Conservation (phyloP, 2,797 vertebrate species). For the Carduelis carduelis region DNA sequence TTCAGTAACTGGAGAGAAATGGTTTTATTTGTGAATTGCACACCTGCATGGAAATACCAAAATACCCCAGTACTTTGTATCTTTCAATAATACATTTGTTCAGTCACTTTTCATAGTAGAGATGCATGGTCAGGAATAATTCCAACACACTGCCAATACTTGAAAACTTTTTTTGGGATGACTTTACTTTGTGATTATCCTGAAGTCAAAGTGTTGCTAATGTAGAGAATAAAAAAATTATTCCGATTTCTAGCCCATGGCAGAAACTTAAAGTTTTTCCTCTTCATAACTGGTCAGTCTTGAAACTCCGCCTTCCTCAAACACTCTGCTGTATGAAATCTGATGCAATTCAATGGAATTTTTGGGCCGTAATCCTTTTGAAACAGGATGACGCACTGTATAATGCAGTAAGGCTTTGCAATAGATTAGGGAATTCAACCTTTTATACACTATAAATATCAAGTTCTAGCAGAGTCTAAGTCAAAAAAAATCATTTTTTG, state of each 20-base stretch:
- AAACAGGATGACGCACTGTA: neutral
- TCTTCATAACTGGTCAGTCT: neutral
- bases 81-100: neutral
- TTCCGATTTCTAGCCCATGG: neutral
- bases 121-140: neutral
- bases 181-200: neutral
- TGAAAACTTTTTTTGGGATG: neutral
- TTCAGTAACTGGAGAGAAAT: neutral
- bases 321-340: neutral
- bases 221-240: neutral
- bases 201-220: neutral
- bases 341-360: neutral
- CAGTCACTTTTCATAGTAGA: neutral
- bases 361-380: neutral
- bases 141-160: neutral
- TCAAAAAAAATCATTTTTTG: neutral
- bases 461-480: neutral
- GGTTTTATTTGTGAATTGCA: neutral
- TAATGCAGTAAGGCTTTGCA: neutral
- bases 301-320: neutral
- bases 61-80: neutral
- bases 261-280: neutral
- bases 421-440: neutral
- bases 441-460: neutral
- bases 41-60: neutral